These are phyloP conservation scores for Vanacampus margaritifer DNA, from an alignment of 2,113 vertebrate genomes.

Conservation along the genomic window DNA sequence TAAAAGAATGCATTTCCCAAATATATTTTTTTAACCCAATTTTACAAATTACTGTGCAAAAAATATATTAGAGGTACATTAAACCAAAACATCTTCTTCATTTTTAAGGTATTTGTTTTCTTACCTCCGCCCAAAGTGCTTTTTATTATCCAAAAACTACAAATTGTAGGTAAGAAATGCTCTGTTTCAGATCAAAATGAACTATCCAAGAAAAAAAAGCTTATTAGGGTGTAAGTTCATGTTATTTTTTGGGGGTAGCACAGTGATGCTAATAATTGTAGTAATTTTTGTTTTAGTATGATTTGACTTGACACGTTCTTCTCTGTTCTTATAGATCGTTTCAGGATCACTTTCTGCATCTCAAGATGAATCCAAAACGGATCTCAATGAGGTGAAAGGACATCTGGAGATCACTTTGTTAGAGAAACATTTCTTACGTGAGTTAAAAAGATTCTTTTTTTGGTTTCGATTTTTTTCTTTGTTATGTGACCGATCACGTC, in stretches of 20 bases:
- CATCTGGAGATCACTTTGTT: constrained; percentile 96
- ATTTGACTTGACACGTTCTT: neutral
- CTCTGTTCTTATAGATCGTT: constrained; percentile 72
- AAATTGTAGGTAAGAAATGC: no score
- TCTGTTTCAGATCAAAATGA: no score
- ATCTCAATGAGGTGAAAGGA: constrained; percentile 92
- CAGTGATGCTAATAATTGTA: neutral
- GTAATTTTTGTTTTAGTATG: neutral
- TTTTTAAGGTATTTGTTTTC: no score
- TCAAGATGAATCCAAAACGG: constrained; percentile 83
- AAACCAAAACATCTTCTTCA: no score
- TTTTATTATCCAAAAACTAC: no score
- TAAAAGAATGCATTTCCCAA: neutral
- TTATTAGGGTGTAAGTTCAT: no score
- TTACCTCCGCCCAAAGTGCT: no score
- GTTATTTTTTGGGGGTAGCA: no score
- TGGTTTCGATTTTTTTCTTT: neutral
- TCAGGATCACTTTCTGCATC: constrained; percentile 80
- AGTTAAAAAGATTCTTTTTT: constrained; percentile 61
- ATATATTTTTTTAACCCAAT: neutral
- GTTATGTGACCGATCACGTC: neutral
- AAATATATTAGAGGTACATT: no score
- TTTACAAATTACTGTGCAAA: neutral
- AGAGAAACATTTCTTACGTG: constrained; percentile 96
- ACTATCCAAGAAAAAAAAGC: no score